These are phyloP conservation scores for Uropetala carovei DNA, from an alignment of 2,888 invertebrate species.

Conservation along the genomic window DNA sequence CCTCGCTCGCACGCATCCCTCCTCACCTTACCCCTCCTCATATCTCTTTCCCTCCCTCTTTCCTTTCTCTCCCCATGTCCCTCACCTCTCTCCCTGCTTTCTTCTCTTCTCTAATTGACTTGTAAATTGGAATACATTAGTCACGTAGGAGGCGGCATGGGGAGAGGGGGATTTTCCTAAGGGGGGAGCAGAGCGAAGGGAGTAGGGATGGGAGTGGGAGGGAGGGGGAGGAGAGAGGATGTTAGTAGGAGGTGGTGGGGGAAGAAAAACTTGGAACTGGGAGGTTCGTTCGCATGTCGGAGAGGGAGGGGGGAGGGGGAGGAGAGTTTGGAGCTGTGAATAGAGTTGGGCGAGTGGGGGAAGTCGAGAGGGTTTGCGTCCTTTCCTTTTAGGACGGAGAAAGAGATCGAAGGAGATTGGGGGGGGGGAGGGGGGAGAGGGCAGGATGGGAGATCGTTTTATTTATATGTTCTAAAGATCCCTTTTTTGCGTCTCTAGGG, in stretches of 20 bases:
- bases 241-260: no score
- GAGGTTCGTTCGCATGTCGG: not conserved
- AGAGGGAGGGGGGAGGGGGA: not conserved
- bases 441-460: not conserved
- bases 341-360: not conserved
- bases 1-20: not conserved
- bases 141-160: conserved; percentile 9
- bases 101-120: conserved; percentile 50
- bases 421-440: not conserved
- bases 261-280: no score
- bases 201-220: not conserved
- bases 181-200: not conserved
- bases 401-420: not conserved
- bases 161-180: not conserved
- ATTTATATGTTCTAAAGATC: no score
- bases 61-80: not conserved
- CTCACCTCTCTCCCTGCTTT: conserved; percentile 20
- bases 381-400: not conserved
- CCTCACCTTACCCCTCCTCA: not conserved
- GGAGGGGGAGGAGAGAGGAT: no score
- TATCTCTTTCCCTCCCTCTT: not conserved
- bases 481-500: no score
- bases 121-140: conserved; percentile 59
- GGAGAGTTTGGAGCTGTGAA: not conserved
- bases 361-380: not conserved